Evolutionary conservation across 1,140 invertebrate species (phyloP).

Genomic region (Calliphora vicina): DNA sequence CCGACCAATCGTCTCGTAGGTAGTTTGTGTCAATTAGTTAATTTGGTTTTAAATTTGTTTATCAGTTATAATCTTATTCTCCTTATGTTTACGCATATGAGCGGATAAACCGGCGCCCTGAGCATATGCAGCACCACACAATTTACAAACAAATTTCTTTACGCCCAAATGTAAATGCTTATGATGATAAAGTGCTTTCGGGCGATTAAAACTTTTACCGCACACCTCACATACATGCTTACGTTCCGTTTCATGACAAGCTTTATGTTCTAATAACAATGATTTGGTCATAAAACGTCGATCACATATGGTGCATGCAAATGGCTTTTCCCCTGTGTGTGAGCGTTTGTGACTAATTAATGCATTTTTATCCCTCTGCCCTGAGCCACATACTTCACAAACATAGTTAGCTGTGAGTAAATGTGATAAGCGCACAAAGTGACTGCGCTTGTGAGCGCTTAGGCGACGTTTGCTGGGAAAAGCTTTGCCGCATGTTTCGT

Average conservation of each 20-base stretch:
- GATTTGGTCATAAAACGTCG: constrained; percentile 55
- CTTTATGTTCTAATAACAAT: constrained; percentile 66
- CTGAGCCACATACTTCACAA: constrained; percentile 56
- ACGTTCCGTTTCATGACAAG: constrained; percentile 82
- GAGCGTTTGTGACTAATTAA: constrained; percentile 93
- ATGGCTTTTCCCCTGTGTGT: constrained; percentile 97
- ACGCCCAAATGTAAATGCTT: constrained; percentile 81
- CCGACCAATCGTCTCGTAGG: too few relatives aligned
- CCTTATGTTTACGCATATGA: constrained; percentile 57
- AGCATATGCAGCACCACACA: constrained; percentile 60
- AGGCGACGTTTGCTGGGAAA: constrained; percentile 54
- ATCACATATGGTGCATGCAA: constrained; percentile 61
- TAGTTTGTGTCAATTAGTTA: neutral
- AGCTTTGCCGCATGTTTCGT: constrained; percentile 54
- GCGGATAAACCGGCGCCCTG: constrained; percentile 57
- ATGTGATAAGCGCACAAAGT: constrained; percentile 49
- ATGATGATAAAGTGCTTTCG: constrained; percentile 87
- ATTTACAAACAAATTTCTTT: constrained; percentile 81
- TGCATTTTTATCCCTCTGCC: too few relatives aligned
- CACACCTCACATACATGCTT: constrained; percentile 80
- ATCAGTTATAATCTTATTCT: neutral
- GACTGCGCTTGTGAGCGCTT: constrained; percentile 48
- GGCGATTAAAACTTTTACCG: constrained; percentile 80
- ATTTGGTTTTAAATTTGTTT: neutral
- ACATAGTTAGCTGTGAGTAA: too few relatives aligned